A percentile compares a stretch with the other conserved stretches of the same genome.
Conservation (phyloP, 2,888 invertebrate genomes). For the Machimus rusticus region DNA sequence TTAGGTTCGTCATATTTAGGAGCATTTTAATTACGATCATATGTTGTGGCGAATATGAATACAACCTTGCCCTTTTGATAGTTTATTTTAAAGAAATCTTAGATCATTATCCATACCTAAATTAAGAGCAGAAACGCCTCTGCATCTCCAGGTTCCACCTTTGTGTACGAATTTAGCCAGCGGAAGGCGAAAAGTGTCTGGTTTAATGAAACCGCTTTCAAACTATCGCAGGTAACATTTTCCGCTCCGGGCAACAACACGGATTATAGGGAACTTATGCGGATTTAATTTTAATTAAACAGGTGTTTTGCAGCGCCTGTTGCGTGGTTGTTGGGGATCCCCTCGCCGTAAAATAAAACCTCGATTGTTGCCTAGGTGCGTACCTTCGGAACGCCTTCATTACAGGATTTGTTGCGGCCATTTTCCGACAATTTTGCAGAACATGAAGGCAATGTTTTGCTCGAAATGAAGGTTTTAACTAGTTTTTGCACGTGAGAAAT, state of each 20-base stretch:
- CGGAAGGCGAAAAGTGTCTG: neutral
- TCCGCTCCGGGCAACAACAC: neutral
- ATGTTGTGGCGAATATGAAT: too few relatives aligned
- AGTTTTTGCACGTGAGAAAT: slow-evolving; percentile 25
- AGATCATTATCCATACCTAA: neutral
- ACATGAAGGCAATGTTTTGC: neutral
- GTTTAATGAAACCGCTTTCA: neutral
- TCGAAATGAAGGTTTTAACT: slow-evolving; percentile 7
- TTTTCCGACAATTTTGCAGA: neutral
- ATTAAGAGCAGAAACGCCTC: neutral
- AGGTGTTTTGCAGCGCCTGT: neutral
- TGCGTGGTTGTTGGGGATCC: neutral
- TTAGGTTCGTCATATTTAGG: too few relatives aligned
- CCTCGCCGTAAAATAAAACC: neutral
- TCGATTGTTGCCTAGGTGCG: neutral
- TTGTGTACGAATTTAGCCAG: neutral
- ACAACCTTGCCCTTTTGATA: neutral
- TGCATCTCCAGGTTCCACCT: neutral
- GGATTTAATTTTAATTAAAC: slow-evolving; percentile 20
- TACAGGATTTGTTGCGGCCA: neutral
- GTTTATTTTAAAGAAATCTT: neutral
- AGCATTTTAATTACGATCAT: too few relatives aligned
- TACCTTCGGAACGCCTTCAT: neutral
- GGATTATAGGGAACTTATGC: neutral
- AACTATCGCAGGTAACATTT: neutral